phyloP scores from a whole-genome alignment of 1,140 invertebrate genomes.

The Drosophila takahashii region DNA sequence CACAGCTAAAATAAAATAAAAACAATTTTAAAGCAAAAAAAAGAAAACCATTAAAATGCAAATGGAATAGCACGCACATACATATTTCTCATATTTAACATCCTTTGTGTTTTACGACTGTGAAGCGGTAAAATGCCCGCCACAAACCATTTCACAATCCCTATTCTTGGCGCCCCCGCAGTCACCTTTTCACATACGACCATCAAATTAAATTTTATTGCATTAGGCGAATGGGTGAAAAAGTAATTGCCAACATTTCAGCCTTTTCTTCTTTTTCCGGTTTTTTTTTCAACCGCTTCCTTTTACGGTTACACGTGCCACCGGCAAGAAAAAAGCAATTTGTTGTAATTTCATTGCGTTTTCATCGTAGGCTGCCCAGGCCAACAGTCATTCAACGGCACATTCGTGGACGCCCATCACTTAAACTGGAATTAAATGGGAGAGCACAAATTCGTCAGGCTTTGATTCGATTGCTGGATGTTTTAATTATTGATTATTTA shows the following conservation, averaged over 20 bases:
- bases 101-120: slow-evolving; percentile 66
- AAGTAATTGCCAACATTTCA: slow-evolving; percentile 55
- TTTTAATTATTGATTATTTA: slow-evolving; percentile 31
- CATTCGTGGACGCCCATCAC: slow-evolving; percentile 9
- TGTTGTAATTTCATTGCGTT: slow-evolving; percentile 66
- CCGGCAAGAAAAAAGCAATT: slow-evolving; percentile 55
- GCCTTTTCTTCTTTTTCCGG: slow-evolving; percentile 41
- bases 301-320: slow-evolving; percentile 30
- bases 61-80: slow-evolving; percentile 25
- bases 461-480: slow-evolving; percentile 16
- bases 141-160: slow-evolving; percentile 41
- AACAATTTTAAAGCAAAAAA: slow-evolving; percentile 43
- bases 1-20: slow-evolving; percentile 4
- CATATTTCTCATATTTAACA: slow-evolving; percentile 48
- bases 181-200: slow-evolving; percentile 43
- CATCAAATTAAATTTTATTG: slow-evolving; percentile 80
- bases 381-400: background rate
- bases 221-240: slow-evolving; percentile 69
- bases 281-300: slow-evolving; percentile 24
- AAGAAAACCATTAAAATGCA: slow-evolving; percentile 65
- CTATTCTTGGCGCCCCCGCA: slow-evolving; percentile 15
- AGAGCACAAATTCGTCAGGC: slow-evolving; percentile 23
- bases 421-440: slow-evolving; percentile 34
- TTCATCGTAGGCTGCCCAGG: slow-evolving; percentile 12
- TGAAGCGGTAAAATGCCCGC: slow-evolving; percentile 50